phyloP scores from a whole-genome alignment of 2,797 vertebrate species.

The Sebastes variabilis region DNA sequence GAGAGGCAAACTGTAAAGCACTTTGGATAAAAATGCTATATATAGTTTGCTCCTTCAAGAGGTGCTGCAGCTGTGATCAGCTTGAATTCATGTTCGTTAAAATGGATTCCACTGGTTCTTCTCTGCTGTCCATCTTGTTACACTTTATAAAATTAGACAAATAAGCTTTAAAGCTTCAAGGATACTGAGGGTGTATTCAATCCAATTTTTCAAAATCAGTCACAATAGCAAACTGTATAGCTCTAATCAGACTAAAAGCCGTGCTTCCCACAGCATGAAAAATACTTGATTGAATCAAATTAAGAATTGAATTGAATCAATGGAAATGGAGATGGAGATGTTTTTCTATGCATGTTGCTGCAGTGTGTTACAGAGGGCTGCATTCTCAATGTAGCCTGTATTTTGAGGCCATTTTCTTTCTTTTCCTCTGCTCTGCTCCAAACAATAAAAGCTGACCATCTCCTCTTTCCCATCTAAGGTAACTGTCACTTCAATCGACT shows the following conservation, averaged over 20 bases:
- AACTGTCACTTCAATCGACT: background rate
- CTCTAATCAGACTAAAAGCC: background rate
- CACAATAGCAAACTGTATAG: background rate
- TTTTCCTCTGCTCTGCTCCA: background rate
- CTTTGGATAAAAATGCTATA: background rate
- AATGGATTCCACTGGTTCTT: background rate
- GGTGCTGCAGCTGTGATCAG: background rate
- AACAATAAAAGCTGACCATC: background rate
- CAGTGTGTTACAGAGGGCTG: background rate
- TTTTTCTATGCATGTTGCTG: background rate
- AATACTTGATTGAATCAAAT: background rate
- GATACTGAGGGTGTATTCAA: background rate
- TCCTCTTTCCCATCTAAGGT: background rate
- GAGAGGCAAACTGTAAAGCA: background rate
- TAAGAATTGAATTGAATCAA: background rate
- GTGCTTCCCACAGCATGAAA: background rate
- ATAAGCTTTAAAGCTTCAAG: background rate
- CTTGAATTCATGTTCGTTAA: background rate
- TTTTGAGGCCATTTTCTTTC: background rate
- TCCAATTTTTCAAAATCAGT: slow-evolving; percentile 4
- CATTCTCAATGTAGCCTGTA: background rate
- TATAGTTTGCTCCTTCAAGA: background rate
- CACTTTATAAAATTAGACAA: background rate
- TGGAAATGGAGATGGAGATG: background rate
- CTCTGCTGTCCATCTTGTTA: background rate